These are phyloP conservation scores for Coelinius sp. DNA, from an alignment of 2,888 invertebrate genomes.

Conservation along the genomic window DNA sequence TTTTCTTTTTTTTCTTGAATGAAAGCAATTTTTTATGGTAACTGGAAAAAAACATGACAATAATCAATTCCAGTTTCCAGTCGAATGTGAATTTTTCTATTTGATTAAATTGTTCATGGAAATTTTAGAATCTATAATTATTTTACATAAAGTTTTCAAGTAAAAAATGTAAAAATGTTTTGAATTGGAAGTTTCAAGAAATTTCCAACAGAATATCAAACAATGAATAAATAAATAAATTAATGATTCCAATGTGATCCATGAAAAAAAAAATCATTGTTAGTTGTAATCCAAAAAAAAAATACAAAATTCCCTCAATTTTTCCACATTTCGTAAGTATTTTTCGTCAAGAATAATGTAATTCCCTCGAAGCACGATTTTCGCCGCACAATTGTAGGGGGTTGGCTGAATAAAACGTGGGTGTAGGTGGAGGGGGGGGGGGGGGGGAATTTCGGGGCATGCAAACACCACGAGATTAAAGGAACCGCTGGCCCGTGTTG, in stretches of 20 bases:
- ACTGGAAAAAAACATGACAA: background rate
- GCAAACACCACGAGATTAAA: conserved; percentile 70
- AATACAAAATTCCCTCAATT: background rate
- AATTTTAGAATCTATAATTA: too few relatives aligned
- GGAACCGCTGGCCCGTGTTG: conserved; percentile 58
- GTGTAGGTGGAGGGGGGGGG: background rate
- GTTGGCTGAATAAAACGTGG: conserved; percentile 46
- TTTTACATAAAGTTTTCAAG: too few relatives aligned
- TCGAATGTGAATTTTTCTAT: too few relatives aligned
- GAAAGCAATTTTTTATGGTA: background rate
- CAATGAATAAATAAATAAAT: too few relatives aligned
- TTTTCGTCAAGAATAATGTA: background rate
- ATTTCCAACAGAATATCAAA: too few relatives aligned
- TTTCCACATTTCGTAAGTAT: background rate
- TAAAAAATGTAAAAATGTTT: too few relatives aligned
- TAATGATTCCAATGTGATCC: background rate
- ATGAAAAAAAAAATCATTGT: background rate
- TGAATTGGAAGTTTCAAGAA: too few relatives aligned
- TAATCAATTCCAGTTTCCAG: too few relatives aligned
- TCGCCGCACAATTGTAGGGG: conserved; percentile 6
- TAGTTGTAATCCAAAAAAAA: too few relatives aligned
- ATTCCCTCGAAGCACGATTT: background rate
- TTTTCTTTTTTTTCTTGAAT: background rate
- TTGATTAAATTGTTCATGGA: too few relatives aligned
- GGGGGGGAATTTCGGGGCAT: conserved; percentile 57